phyloP scores from a whole-genome alignment of 2,888 invertebrate genomes.

The Sabatieria punctata region DNA sequence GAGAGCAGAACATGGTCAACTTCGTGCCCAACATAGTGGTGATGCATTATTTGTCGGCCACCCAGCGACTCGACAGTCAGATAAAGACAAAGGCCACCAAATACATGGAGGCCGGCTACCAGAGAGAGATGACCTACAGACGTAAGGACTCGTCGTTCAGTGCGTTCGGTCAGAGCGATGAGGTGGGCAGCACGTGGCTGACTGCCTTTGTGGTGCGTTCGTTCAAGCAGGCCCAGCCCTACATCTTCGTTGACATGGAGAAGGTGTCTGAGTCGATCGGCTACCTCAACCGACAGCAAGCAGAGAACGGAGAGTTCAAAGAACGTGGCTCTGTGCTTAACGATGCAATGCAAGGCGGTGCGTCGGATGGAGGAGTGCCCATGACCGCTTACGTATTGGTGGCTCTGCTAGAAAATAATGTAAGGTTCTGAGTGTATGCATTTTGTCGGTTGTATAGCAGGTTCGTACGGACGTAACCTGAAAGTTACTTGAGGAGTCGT shows the following conservation, averaged over 20 bases:
- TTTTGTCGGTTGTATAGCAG: too few species aligned
- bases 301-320: conserved; percentile 54
- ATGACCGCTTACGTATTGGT: conserved; percentile 65
- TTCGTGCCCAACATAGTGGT: conserved; percentile 76
- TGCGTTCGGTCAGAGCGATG: conserved; percentile 55
- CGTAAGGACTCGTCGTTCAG: conserved; percentile 74
- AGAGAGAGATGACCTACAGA: conserved; percentile 67
- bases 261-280: conserved; percentile 50
- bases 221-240: conserved; percentile 42
- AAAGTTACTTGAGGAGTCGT: too few species aligned
- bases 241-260: conserved; percentile 50
- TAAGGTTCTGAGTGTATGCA: background rate
- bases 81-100: conserved; percentile 47
- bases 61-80: conserved; percentile 48
- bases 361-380: conserved; percentile 50
- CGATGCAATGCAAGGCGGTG: conserved; percentile 41
- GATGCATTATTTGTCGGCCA: conserved; percentile 62
- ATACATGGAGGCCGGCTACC: conserved; percentile 67
- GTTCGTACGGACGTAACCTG: too few species aligned
- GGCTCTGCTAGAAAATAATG: conserved; percentile 44
- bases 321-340: conserved; percentile 53
- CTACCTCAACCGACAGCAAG: conserved; percentile 57
- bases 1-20: conserved; percentile 78
- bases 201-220: conserved; percentile 66
- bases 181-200: conserved; percentile 60